These are phyloP conservation scores for Balanococcus diminutus DNA, from an alignment of 2,888 invertebrate genomes.

Conservation along the genomic window DNA sequence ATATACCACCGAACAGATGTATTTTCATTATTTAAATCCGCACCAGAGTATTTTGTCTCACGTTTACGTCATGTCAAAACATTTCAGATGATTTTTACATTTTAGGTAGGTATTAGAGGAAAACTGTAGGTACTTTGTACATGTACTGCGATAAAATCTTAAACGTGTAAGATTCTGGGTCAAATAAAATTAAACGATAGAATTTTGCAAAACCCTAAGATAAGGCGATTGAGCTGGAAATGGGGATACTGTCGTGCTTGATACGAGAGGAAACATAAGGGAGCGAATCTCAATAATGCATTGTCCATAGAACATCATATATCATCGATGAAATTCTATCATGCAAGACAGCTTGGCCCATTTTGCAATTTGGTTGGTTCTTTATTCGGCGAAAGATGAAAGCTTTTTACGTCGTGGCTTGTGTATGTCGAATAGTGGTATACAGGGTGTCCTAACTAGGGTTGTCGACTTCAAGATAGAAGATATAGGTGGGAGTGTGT, in stretches of 20 bases:
- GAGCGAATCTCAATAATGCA: conserved; percentile 17
- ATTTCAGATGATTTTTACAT: no score
- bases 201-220: neutral
- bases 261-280: neutral
- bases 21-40: conserved; percentile 1
- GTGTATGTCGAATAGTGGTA: no score
- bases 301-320: conserved; percentile 19
- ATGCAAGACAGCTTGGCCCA: neutral
- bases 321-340: conserved; percentile 28
- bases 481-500: no score
- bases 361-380: neutral
- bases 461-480: no score
- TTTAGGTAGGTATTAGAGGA: no score
- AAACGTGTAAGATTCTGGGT: neutral
- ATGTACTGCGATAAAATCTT: neutral
- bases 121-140: no score
- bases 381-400: neutral
- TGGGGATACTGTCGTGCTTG: neutral
- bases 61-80: neutral
- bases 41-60: neutral
- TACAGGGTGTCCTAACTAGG: no score
- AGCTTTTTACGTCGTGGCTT: neutral
- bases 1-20: neutral
- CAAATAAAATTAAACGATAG: neutral
- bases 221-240: neutral